Base-by-base conservation (phyloP, 2,113 vertebrate species). In the Nothobranchius kuhntae region DNA sequence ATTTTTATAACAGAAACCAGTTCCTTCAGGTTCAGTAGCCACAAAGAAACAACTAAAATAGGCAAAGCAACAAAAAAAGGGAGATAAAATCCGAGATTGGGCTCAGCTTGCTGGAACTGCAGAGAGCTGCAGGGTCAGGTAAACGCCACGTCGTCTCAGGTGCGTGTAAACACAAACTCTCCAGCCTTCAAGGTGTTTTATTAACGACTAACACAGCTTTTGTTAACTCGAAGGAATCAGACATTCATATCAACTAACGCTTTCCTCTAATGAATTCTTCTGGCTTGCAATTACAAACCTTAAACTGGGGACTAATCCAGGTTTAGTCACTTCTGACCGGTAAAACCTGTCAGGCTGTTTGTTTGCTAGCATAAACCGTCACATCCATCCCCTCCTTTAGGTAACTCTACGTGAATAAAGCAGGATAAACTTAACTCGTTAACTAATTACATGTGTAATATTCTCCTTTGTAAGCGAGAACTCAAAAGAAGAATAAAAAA, bases 71-170 rank as follows among this genome's bases (percentile, higher is more conserved):
- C 38, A 40, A 40, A 40, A 47, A 14, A 47, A 14, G 44, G 11
- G 6, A 45, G 6, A 12, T 45, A 12, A 12, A 45, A 13, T 45
- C 12, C 44, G 13, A 13, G 3, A 13, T 13, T 12, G 3, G 4
- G 10, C 44, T 11, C 12, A 12, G 12, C 2, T 12, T 2, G 52
- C 3, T 30, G 21, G 9, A 17, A 13, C 36, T 2, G 46, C 60
- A 74, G 51, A 56, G 40, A 10, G 46, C 4, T 2, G 4, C 26
- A 54, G 26, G 52, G 11, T 67, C 46, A 69, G 61, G 61, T 58
- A 21, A 58, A 17, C 48, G 61, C 56, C 61, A 70, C 71, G 56
- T 79, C 66, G 61, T 13, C 4, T 26, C 40, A 15, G 13, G 1
- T 51, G 0, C 35, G 30, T 14, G 30, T 2, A 38, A 55, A 38